Evolutionary conservation across 2,888 invertebrate genomes (phyloP).

Genomic region (Drosophila antonietae): DNA sequence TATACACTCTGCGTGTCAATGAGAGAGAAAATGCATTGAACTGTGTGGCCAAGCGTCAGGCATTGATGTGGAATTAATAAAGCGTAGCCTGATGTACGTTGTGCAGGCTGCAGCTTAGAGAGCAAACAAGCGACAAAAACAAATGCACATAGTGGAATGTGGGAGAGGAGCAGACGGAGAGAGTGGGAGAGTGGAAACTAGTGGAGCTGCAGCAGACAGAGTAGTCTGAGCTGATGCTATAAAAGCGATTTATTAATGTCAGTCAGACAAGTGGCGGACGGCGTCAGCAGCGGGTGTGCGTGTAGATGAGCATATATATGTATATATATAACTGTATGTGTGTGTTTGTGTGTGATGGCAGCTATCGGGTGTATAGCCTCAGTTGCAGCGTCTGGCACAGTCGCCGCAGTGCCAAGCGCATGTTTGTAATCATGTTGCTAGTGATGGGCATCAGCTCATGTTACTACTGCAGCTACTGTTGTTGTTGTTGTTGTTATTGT

Average conservation of each 20-base stretch:
- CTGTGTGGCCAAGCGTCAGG: conserved; percentile 55
- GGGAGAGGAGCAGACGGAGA: conserved; percentile 9
- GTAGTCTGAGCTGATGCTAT: conserved; percentile 62
- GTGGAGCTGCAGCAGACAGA: conserved; percentile 42
- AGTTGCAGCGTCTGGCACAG: conserved; percentile 19
- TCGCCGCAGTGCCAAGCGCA: conserved; percentile 49
- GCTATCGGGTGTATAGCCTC: conserved; percentile 41
- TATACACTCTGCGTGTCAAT: conserved; percentile 1
- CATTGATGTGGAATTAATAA: conserved; percentile 74
- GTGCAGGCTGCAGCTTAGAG: conserved; percentile 47
- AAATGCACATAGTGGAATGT: conserved; percentile 10
- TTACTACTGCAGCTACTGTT: conserved; percentile 50
- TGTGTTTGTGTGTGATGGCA: conserved; percentile 7
- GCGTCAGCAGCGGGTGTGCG: conserved; percentile 36
- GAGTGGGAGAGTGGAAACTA: conserved; percentile 11
- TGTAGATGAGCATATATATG: not conserved
- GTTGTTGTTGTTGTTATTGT: conserved; percentile 22
- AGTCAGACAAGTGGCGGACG: conserved; percentile 72
- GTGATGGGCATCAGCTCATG: conserved; percentile 67
- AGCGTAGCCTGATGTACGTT: conserved; percentile 46
- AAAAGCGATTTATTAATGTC: conserved; percentile 80
- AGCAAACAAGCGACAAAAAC: conserved; percentile 49
- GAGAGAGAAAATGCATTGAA: conserved; percentile 54
- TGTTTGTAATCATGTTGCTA: conserved; percentile 73
- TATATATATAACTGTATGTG: too few relatives aligned